Base-by-base conservation (phyloP, 2,888 invertebrate genomes). In the Rotaria sp. region DNA sequence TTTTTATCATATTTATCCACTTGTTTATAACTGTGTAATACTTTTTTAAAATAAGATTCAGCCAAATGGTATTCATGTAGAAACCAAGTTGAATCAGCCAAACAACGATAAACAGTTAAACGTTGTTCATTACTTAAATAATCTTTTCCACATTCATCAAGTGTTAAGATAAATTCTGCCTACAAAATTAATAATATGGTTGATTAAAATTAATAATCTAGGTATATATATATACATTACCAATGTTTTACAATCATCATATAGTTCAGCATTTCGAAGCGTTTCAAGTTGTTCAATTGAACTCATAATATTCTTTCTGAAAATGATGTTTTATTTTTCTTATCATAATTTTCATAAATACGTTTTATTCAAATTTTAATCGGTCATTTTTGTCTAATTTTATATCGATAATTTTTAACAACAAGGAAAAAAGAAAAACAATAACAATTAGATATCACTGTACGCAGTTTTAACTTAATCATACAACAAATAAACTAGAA, bases 71-170 rank as follows among this genome's bases (percentile, higher is more conserved):
- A 75, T 41, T 75, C 75, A 41, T 75, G 75, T 75, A 75, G 38
- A 41, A 41, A 38, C 75, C 75, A 75, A 41, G 75, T 41, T 75
- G 75, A 75, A 75, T 75, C 75, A 41, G 75, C 75, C 30, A 41
- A 26, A 75, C 75, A 75, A 41, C 75, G 75, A 75, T 75, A 75
- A 38, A 75, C 75, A 26, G 24, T 75, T 26, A 75, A 26, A 38
- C 75, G 75, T 75, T 75, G 75, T 26, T 75, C 75, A 24, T 75
- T 75, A 41, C 41, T 35, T 24, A 75, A 41, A 38, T 38, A 41
- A 26, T 75, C 75, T 75, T 75, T 75, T 38, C 75, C 75, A 26
- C 75, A 41, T 41, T 75, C 75, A 75, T 75, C 75, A 41, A 75
- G 41, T 75, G 41, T 41, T 41, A 75, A 41, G 18, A 75, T 75